phyloP scores from a whole-genome alignment of 2,113 vertebrate genomes.

The Scartelaos histophorus region DNA sequence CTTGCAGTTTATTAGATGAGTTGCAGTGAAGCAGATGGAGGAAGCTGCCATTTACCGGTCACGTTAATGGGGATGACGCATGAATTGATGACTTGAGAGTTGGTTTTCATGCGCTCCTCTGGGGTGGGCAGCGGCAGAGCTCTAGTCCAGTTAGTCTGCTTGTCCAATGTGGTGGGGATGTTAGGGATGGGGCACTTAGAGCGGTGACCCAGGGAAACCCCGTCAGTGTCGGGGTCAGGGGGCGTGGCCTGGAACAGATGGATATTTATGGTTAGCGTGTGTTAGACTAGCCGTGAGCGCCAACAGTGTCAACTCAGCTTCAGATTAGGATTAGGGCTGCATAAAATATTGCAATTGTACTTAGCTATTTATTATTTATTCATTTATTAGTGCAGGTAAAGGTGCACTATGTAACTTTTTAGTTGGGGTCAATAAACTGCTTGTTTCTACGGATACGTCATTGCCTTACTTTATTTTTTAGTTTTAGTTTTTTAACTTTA shows the following conservation, averaged over 20 bases:
- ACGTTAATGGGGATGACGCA: conserved; percentile 98
- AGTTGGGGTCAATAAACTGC: too few relatives aligned
- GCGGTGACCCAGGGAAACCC: conserved; percentile 88
- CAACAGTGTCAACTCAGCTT: conserved; percentile 34
- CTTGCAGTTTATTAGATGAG: neutral
- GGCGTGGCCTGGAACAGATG: conserved; percentile 84
- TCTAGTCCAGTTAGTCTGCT: conserved; percentile 98
- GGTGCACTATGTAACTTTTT: too few relatives aligned
- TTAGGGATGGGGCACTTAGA: conserved; percentile 93
- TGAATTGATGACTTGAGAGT: conserved; percentile 91
- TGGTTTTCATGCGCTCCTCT: conserved; percentile 95
- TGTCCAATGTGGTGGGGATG: conserved; percentile 96
- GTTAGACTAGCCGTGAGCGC: conserved; percentile 18
- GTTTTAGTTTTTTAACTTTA: too few relatives aligned
- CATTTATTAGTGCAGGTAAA: neutral
- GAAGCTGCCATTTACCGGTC: conserved; percentile 83
- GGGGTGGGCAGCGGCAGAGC: conserved; percentile 95
- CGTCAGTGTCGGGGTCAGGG: conserved; percentile 87
- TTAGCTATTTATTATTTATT: neutral
- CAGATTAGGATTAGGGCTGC: neutral
- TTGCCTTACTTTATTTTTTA: too few relatives aligned
- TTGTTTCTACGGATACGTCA: too few relatives aligned
- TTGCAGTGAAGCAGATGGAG: neutral
- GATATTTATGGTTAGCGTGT: conserved; percentile 51
- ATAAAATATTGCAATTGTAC: neutral